A percentile compares a stretch with the other conserved stretches of the same genome.
Conservation (phyloP, 2,888 invertebrate species). For the Prosopocoilus inquinatus region DNA sequence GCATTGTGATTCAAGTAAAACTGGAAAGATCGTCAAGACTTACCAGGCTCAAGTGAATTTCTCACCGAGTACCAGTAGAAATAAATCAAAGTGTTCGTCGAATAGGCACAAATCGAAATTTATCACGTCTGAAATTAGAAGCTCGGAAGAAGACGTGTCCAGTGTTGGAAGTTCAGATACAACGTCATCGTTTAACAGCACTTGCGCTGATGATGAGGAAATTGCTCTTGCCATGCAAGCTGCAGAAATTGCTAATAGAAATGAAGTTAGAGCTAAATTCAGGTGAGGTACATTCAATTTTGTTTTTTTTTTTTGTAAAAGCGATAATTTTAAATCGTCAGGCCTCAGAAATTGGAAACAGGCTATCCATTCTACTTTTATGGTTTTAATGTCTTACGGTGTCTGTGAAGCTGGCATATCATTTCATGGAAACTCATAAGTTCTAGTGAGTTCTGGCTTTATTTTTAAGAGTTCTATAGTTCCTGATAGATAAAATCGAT, state of each 20-base stretch:
- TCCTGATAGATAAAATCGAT: too few relatives aligned
- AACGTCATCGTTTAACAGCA: conserved; percentile 72
- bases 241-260: conserved; percentile 75
- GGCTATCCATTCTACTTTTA: too few relatives aligned
- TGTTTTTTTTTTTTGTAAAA: neutral
- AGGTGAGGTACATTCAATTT: conserved; percentile 53
- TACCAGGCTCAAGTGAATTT: conserved; percentile 25
- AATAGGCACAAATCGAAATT: neutral
- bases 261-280: conserved; percentile 77
- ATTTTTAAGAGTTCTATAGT: too few relatives aligned
- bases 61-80: conserved; percentile 34
- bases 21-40: conserved; percentile 9
- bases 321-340: too few relatives aligned
- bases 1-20: neutral
- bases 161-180: conserved; percentile 55
- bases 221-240: conserved; percentile 83
- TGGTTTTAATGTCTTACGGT: too few relatives aligned
- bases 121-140: neutral
- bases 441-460: too few relatives aligned
- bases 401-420: too few relatives aligned
- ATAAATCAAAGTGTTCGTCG: conserved; percentile 21
- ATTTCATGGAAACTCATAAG: too few relatives aligned
- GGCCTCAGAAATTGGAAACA: too few relatives aligned
- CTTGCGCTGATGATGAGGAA: conserved; percentile 83
- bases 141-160: conserved; percentile 37